These are phyloP conservation scores for Pammene aurita DNA, from an alignment of 2,888 invertebrate species.

Conservation along the genomic window DNA sequence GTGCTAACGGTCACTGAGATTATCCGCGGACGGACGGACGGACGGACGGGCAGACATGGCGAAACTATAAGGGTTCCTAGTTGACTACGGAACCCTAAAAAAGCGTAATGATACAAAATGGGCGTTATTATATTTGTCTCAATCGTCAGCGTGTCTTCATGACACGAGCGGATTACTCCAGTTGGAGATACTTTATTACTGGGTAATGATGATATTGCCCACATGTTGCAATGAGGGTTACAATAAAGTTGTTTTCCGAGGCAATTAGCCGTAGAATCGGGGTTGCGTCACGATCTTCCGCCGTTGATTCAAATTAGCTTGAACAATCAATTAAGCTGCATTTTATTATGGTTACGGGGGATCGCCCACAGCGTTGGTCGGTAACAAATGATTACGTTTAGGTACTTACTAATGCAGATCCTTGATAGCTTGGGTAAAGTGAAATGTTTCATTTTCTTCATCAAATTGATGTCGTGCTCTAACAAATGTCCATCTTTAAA, in stretches of 20 bases:
- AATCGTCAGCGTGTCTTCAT: constrained; percentile 33
- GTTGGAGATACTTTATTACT: constrained; percentile 32
- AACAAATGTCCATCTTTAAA: constrained; percentile 64
- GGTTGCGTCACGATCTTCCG: constrained; percentile 38
- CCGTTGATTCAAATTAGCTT: constrained; percentile 35
- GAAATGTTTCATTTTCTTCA: constrained; percentile 9
- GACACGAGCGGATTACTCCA: constrained; percentile 30
- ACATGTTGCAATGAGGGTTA: constrained; percentile 24
- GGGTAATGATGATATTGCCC: constrained; percentile 37
- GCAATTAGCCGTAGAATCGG: constrained; percentile 41
- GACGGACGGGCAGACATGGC: no score
- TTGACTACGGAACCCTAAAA: no score
- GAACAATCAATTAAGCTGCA: constrained; percentile 38
- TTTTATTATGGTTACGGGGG: constrained; percentile 37
- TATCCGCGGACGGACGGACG: no score
- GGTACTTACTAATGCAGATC: constrained; percentile 26
- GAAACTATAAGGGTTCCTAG: no score
- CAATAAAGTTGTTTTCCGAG: constrained; percentile 41
- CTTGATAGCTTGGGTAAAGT: constrained; percentile 13
- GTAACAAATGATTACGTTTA: constrained; percentile 47
- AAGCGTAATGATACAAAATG: constrained; percentile 41
- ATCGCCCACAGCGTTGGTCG: constrained; percentile 65
- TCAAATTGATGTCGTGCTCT: constrained; percentile 29
- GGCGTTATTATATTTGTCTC: constrained; percentile 42
- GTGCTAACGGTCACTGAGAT: no score